Percentiles rank a stretch among this genome's conserved stretches.
Evolutionary conservation across 23 tunicate genomes (phyloP).

Genomic region (Halocynthia aurantium): DNA sequence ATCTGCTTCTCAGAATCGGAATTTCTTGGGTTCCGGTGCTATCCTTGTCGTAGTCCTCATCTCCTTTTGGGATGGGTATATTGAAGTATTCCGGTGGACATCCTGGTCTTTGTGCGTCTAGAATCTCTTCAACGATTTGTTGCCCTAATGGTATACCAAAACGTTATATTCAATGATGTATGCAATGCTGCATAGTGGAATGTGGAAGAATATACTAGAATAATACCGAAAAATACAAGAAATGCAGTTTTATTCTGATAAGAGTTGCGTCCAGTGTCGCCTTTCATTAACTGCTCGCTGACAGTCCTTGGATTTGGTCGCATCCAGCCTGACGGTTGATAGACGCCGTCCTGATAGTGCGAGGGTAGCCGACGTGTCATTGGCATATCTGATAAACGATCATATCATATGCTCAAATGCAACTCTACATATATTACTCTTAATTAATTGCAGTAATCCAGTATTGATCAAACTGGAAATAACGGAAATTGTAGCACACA

Average conservation of each 20-base stretch:
- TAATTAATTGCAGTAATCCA: not conserved
- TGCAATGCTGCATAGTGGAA: not conserved
- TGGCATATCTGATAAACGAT: constrained; percentile 30
- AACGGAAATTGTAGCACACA: too few species aligned
- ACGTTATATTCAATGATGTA: not conserved
- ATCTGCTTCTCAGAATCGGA: constrained; percentile 64
- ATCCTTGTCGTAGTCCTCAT: constrained; percentile 50
- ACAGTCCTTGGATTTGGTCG: constrained; percentile 75
- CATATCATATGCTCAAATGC: not conserved
- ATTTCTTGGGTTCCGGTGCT: constrained; percentile 43
- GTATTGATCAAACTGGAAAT: not conserved
- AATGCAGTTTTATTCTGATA: constrained; percentile 51
- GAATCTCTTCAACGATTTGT: constrained; percentile 80
- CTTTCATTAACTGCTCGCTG: constrained; percentile 56
- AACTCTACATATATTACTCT: not conserved
- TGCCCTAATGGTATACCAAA: constrained; percentile 47
- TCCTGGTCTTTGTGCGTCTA: constrained; percentile 92
- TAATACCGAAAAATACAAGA: constrained; percentile 77
- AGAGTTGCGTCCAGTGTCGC: constrained; percentile 59
- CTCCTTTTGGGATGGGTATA: constrained; percentile 63
- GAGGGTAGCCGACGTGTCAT: constrained; percentile 58
- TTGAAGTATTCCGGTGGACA: constrained; percentile 96
- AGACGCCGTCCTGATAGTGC: constrained; percentile 75
- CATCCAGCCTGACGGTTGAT: constrained; percentile 68
- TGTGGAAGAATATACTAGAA: not conserved